A percentile compares a stretch with the other conserved stretches of the same genome.
Conservation (phyloP, 2,888 invertebrate genomes). For the Lasioglossum calceatum region DNA sequence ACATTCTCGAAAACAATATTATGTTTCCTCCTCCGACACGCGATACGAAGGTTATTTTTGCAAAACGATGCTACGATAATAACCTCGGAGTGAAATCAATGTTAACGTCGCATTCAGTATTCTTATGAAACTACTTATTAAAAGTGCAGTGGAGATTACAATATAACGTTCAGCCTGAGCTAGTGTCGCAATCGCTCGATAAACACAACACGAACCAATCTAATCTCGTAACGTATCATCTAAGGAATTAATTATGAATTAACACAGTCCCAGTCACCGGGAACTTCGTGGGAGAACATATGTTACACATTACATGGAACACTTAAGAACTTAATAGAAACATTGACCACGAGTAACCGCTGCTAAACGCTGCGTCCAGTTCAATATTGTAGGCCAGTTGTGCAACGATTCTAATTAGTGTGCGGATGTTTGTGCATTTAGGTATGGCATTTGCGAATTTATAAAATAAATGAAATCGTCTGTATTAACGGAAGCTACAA, state of each 20-base stretch:
- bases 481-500: background rate
- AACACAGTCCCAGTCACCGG: constrained; percentile 11
- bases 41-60: background rate
- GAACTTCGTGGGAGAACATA: background rate
- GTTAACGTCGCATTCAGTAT: constrained; percentile 5
- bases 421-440: background rate
- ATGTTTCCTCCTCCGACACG: background rate
- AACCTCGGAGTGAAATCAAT: constrained; percentile 35
- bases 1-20: background rate
- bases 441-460: background rate
- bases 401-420: background rate
- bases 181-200: constrained; percentile 27
- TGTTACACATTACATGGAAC: background rate
- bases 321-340: background rate
- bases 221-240: constrained; percentile 41
- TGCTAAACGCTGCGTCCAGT: constrained; percentile 4
- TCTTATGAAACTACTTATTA: constrained; percentile 32
- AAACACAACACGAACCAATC: constrained; percentile 27
- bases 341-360: background rate
- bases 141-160: constrained; percentile 22
- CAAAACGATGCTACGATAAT: constrained; percentile 24
- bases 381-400: background rate
- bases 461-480: background rate
- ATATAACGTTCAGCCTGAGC: constrained; percentile 20
- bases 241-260: constrained; percentile 33